Base-by-base conservation (phyloP, 2,888 invertebrate genomes). In the Meteorus cinctellus region DNA sequence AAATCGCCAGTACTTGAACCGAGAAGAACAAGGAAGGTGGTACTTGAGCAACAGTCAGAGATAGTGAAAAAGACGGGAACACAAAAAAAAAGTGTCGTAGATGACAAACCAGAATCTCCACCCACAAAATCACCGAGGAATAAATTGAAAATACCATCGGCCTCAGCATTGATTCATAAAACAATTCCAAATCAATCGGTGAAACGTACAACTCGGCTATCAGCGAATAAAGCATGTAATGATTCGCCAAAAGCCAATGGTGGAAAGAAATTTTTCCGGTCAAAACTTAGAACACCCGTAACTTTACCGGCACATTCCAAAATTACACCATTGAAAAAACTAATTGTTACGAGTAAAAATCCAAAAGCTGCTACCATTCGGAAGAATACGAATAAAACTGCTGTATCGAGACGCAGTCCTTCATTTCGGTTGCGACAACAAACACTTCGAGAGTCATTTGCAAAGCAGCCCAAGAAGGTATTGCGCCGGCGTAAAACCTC, bases 361-460 rank as follows among this genome's bases (percentile, higher is more conserved):
- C 51, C 16, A 59, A 71, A 67, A n/a, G 59, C 51, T 12, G 5
- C 10, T 8, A 2, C 36, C n/a, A 34, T n/a, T 59, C n/a, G 29
- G 36, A 69, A 31, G 36, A 31, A 27, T 34, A 5, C 48, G 16
- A n/a, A 34, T 16, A 34, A 36, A 59, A 24, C 19, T 55, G 24
- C 19, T 5, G 27, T 10, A 29, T 27, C 70, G 0, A 75, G 48
- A 55, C 29, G 62, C 14, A 78, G 76, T 36, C 62, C 73, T 14
- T 77, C 80, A 10, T 80, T 78, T 51, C 75, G 74, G 6, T 29
- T 76, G 31, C 73, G 77, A 60, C 79, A 79, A 66, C 60, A 78
- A 41, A 83, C 82, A 0, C 66, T 84, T 1, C 72, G 68, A 45
- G 84, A 85, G 36, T 83, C 84, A 0, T 82, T 84, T 48, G 66